Evolutionary conservation across 2,113 vertebrate species (phyloP).

Genomic region (Patagioenas fasciata): DNA sequence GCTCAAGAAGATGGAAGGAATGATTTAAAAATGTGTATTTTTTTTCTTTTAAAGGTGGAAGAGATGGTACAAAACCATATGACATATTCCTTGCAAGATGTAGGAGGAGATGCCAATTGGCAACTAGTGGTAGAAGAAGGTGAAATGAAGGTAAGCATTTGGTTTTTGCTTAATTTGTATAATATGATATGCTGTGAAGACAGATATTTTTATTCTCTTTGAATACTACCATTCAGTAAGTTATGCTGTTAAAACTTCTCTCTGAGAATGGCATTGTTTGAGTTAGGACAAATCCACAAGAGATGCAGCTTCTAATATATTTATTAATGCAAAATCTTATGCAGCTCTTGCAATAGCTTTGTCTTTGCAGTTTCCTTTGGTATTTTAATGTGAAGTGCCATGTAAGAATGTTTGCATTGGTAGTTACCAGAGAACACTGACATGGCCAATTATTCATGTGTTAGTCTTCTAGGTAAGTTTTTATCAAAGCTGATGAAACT

Average conservation of each 20-base stretch:
- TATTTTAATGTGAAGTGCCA: not conserved
- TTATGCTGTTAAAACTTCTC: not conserved
- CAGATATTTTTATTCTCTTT: not conserved
- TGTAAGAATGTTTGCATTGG: not conserved
- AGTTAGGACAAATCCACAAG: not conserved
- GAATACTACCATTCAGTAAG: not conserved
- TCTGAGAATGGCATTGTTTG: not conserved
- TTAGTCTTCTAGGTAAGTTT: not conserved
- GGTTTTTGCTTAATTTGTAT: not conserved
- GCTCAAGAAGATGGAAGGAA: not conserved
- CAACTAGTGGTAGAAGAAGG: conserved; percentile 98
- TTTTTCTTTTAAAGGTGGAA: conserved; percentile 84
- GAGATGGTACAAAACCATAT: conserved; percentile 97
- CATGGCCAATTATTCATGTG: not conserved
- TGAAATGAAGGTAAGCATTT: conserved; percentile 91
- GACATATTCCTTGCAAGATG: conserved; percentile 95
- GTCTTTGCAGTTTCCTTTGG: not conserved
- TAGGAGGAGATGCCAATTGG: conserved; percentile 98
- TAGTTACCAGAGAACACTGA: not conserved
- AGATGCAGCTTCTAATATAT: not conserved
- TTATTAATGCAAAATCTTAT: not conserved
- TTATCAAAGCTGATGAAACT: not conserved
- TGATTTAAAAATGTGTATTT: not conserved
- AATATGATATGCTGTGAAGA: not conserved
- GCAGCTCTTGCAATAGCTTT: not conserved